Base-by-base conservation (phyloP, 1,140 invertebrate species). In the Chionoecetes opilio region DNA sequence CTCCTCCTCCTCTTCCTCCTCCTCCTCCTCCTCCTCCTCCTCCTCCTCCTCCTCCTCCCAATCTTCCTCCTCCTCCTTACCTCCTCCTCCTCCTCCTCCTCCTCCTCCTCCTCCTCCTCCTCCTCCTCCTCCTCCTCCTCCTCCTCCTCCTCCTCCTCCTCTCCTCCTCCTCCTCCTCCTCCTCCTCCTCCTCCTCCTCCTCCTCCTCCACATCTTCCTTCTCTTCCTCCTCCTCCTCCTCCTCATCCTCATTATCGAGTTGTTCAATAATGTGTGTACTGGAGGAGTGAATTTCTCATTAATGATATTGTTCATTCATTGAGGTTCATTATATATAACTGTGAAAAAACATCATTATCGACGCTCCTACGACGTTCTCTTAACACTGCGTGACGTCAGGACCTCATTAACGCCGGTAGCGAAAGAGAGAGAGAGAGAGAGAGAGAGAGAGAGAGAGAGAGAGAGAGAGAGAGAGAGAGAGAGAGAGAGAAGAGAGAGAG, bases 361-460 rank as follows among this genome's bases (percentile, higher is more conserved):
- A n/a, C n/a, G n/a, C n/a, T 26, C n/a, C 63, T 26, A 26, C 63
- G 21, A 75, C 21, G n/a, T 26, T n/a, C 63, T 75, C 63, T n/a
- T 75, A 75, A 75, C 63, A 75, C 63, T 5, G n/a, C n/a, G n/a
- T n/a, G n/a, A 5, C 63, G 3, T n/a, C 21, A n/a, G 21, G 26
- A 75, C 63, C 63, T 75, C 63, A 75, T 75, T 75, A 75, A 26
- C 63, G 63, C 46, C 46, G 46, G 11, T 17, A 53, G 21, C 63
- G 63, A n/a, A 26, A 75, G 63, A 75, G 63, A 75, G 63, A 75
- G 63, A 75, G 63, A 75, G 63, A 75, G 63, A 75, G 63, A 75
- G 63, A 75, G 63, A 75, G 63, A 75, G 63, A 75, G 63, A 75
- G 63, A 75, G 63, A 75, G 63, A n/a, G 63, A n/a, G 63, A n/a